Evolutionary conservation across 2,797 vertebrate genomes (phyloP).

Genomic region (Anguilla anguilla): DNA sequence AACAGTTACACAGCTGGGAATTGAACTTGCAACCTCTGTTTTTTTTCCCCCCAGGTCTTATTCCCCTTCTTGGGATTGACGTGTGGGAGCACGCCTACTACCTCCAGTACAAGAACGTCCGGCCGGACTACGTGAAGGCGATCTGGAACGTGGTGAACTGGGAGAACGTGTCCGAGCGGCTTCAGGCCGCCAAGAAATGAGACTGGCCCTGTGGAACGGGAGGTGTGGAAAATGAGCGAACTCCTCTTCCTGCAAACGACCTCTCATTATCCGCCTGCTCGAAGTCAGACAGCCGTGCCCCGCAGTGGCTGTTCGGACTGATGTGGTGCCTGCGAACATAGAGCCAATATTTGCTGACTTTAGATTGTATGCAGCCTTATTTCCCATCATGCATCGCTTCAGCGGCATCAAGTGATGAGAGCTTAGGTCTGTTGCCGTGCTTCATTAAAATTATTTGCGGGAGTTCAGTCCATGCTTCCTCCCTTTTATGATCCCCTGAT

Average conservation of each 20-base stretch:
- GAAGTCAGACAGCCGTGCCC: not conserved
- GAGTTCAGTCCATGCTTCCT: not conserved
- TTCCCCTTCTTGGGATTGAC: constrained; percentile 94
- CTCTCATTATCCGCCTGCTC: not conserved
- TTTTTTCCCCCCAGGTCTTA: constrained; percentile 75
- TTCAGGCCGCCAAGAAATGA: constrained; percentile 80
- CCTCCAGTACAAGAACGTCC: constrained; percentile 97
- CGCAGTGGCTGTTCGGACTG: not conserved
- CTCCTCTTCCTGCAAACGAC: not conserved
- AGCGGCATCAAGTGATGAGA: not conserved
- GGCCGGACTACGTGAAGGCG: constrained; percentile 96
- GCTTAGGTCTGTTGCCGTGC: constrained; percentile 21
- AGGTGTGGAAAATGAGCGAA: not conserved
- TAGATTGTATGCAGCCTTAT: not conserved
- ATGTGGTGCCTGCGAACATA: not conserved
- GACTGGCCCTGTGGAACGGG: constrained; percentile 16
- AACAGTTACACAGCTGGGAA: no score
- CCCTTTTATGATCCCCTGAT: not conserved
- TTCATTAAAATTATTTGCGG: constrained; percentile 47
- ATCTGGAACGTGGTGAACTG: constrained; percentile 97
- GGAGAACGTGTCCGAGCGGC: constrained; percentile 90
- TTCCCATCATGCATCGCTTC: not conserved
- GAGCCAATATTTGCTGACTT: not conserved
- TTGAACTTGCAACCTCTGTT: not conserved
- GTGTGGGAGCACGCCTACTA: constrained; percentile 99